A percentile compares a stretch with the other conserved stretches of the same genome.
Evolutionary conservation across 1,140 invertebrate genomes (phyloP).

Genomic region (Drosophila suzukii): DNA sequence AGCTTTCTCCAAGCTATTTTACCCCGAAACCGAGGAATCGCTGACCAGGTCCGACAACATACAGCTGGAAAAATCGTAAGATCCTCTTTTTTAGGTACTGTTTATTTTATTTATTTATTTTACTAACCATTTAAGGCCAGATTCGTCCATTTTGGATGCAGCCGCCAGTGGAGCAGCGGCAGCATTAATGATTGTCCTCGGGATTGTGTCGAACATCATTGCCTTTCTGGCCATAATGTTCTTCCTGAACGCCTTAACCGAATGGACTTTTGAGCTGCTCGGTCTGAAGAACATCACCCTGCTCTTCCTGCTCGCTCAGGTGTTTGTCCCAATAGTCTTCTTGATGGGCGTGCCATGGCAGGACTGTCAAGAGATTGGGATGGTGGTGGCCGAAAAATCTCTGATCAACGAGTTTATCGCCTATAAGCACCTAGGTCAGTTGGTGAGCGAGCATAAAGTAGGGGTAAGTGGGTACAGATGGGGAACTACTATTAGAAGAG

Average conservation of each 20-base stretch:
- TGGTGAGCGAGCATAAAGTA: constrained; percentile 86
- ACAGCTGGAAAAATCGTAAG: constrained; percentile 87
- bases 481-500: neutral
- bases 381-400: constrained; percentile 93
- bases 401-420: constrained; percentile 96
- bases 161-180: constrained; percentile 92
- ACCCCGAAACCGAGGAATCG: constrained; percentile 93
- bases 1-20: constrained; percentile 93
- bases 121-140: constrained; percentile 86
- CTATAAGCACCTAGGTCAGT: constrained; percentile 89
- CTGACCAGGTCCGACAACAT: constrained; percentile 88
- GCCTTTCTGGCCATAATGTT: constrained; percentile 94
- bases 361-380: constrained; percentile 90
- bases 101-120: neutral
- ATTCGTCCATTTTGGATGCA: constrained; percentile 93
- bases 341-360: constrained; percentile 89
- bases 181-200: constrained; percentile 91
- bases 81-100: neutral
- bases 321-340: constrained; percentile 93
- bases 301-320: constrained; percentile 90
- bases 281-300: constrained; percentile 86
- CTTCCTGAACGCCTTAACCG: constrained; percentile 91
- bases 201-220: constrained; percentile 95
- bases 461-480: constrained; percentile 85
- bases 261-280: constrained; percentile 91